These are phyloP conservation scores for Hirudo medicinalis DNA, from an alignment of 1,140 invertebrate species.

Conservation along the genomic window DNA sequence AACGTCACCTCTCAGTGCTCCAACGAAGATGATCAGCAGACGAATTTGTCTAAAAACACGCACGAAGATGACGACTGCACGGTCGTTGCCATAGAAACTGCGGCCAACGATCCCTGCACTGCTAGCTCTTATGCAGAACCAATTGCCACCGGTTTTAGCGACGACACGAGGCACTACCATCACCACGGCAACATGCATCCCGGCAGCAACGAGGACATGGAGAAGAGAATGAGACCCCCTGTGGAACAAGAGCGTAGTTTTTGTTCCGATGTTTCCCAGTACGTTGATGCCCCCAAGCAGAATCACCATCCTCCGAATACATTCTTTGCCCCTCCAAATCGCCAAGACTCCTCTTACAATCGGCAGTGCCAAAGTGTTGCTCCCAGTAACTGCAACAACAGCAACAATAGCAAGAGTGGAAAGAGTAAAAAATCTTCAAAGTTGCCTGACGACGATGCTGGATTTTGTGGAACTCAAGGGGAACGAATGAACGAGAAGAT, in stretches of 20 bases:
- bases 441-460: not conserved
- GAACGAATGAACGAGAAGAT: too few species aligned
- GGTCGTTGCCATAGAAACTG: not conserved
- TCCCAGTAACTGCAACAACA: not conserved
- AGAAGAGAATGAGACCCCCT: not conserved
- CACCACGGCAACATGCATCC: too few species aligned
- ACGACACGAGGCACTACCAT: too few species aligned
- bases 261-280: not conserved
- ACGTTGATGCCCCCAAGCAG: not conserved
- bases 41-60: not conserved
- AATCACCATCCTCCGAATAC: not conserved
- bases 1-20: not conserved
- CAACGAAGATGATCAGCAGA: not conserved
- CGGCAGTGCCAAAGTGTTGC: conserved; percentile 11
- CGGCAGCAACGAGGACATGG: too few species aligned
- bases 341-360: not conserved
- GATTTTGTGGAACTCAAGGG: not conserved
- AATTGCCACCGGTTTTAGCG: too few species aligned
- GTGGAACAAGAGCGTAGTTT: not conserved
- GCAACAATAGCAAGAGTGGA: not conserved
- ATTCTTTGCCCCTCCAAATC: too few species aligned
- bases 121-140: too few species aligned
- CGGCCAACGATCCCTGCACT: not conserved
- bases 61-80: conserved; percentile 1
- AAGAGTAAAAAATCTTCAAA: conserved; percentile 8